Evolutionary conservation across 2,888 invertebrate species (phyloP), one percentile per base, ranked within the genome.

Genomic region (Pristionchus fissidentatus): DNA sequence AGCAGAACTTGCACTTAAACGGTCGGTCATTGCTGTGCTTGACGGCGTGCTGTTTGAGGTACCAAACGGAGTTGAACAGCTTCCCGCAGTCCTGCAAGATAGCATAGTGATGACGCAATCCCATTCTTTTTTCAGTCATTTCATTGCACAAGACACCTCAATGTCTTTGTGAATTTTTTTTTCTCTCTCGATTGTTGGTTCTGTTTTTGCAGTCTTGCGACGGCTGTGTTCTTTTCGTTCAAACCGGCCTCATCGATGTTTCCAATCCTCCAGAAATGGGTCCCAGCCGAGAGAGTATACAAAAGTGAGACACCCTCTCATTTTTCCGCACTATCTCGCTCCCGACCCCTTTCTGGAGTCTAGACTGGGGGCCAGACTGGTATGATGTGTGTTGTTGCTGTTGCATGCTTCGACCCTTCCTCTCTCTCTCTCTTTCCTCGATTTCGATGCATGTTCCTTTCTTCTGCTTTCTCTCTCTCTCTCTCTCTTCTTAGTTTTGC

Each of bases 11-110:
- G 89, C 92, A 92, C 83, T 91, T 89, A 88, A 92, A 92, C 0
- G 92, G 92, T n/a, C 92, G 86, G 62, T 92, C 92, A 82, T 91
- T 92, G 81, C 88, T 89, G 86, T 92, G 92, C 85, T 91, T 92
- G 22, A 92, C 91, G 38, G 90, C 90, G 84, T 92, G 92, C 82
- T 92, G 92, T 79, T 92, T 92, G 85, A 92, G 84, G 70, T 92
- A 92, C 92, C 92, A 91, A 26, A 91, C 91, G 5, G 90, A 90
- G 83, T 90, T 90, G 86, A 90, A 91, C 35, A 92, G 85, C 85
- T 92, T 92, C n/a, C 91, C 91, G 84, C 92, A 92, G 79, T 90
- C 91, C 87, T 87, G 52, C 43, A 79, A 43, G 10, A 13, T 43
- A 43, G 13, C 26, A 35, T 38, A 66, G n/a, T n/a, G n/a, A n/a